Evolutionary conservation across 2,113 vertebrate species (phyloP).

Genomic region (Onychostoma macrolepis): DNA sequence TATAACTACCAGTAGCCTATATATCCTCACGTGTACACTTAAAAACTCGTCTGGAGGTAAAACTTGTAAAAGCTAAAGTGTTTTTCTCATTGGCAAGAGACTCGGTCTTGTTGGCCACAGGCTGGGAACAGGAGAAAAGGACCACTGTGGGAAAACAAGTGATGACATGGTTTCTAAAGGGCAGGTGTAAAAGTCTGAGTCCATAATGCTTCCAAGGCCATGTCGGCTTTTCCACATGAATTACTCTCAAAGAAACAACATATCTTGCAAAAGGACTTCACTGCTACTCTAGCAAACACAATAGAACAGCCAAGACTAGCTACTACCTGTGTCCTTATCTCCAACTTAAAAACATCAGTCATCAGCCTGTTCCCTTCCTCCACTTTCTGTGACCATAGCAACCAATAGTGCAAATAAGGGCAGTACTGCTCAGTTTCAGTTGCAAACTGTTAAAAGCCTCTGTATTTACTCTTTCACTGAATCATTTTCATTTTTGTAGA

Average conservation of each 20-base stretch:
- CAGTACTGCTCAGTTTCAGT: not conserved
- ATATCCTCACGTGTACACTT: not conserved
- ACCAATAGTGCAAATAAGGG: not conserved
- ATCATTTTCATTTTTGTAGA: not conserved
- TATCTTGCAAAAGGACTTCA: not conserved
- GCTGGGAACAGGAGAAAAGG: slow-evolving; percentile 57
- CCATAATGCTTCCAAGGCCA: slow-evolving; percentile 42
- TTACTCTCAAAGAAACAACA: slow-evolving; percentile 42
- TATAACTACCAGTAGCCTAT: not conserved
- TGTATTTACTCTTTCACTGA: not conserved
- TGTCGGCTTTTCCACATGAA: slow-evolving; percentile 49
- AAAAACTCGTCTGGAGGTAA: not conserved
- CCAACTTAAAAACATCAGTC: not conserved
- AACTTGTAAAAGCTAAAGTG: slow-evolving; percentile 20
- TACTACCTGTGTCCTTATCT: not conserved
- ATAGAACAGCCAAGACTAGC: slow-evolving; percentile 1
- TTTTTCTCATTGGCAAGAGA: slow-evolving; percentile 1
- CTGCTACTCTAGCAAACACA: not conserved
- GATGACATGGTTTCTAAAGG: slow-evolving; percentile 27
- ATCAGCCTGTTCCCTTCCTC: not conserved
- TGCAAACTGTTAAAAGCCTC: not conserved
- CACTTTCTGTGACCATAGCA: not conserved
- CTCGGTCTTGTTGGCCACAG: slow-evolving; percentile 18
- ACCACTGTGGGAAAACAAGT: slow-evolving; percentile 57
- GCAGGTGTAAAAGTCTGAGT: slow-evolving; percentile 54